phyloP scores from a whole-genome alignment of 2,797 vertebrate species.

The Potorous gilbertii region DNA sequence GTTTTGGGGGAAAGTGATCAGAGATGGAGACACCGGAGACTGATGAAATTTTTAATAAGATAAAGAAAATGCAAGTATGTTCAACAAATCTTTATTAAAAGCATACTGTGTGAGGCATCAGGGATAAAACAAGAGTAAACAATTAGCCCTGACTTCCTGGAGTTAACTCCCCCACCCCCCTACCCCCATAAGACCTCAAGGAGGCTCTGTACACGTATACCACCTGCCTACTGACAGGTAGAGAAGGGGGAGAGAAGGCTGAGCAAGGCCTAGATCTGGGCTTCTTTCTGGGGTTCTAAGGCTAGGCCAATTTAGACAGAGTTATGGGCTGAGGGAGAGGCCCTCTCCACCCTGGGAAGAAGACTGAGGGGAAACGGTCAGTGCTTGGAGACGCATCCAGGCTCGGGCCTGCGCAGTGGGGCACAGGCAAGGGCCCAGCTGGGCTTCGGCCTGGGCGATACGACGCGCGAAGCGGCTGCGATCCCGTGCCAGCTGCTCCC shows the following conservation, averaged over 20 bases:
- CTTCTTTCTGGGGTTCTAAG: neutral
- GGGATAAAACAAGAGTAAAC: neutral
- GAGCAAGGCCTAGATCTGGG: neutral
- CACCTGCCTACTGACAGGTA: neutral
- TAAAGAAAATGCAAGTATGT: neutral
- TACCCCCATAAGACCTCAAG: neutral
- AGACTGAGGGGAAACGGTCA: neutral
- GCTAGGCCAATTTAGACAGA: neutral
- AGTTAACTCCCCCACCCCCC: neutral
- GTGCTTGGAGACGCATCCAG: slow-evolving; percentile 47
- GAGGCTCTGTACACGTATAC: neutral
- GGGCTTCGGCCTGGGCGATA: slow-evolving; percentile 68
- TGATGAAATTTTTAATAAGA: too few species aligned
- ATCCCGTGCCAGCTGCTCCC: slow-evolving; percentile 83
- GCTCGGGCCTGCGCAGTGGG: slow-evolving; percentile 62
- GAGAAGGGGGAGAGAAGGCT: neutral
- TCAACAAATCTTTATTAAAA: neutral
- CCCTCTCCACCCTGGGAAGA: neutral
- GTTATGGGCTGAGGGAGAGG: neutral
- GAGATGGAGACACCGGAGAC: neutral
- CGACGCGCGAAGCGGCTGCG: slow-evolving; percentile 79
- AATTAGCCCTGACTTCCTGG: neutral
- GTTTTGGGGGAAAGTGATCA: neutral
- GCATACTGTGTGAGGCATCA: neutral
- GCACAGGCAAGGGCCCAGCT: slow-evolving; percentile 76